phyloP scores from a whole-genome alignment of 2,888 invertebrate species.

The Orthosia cruda region DNA sequence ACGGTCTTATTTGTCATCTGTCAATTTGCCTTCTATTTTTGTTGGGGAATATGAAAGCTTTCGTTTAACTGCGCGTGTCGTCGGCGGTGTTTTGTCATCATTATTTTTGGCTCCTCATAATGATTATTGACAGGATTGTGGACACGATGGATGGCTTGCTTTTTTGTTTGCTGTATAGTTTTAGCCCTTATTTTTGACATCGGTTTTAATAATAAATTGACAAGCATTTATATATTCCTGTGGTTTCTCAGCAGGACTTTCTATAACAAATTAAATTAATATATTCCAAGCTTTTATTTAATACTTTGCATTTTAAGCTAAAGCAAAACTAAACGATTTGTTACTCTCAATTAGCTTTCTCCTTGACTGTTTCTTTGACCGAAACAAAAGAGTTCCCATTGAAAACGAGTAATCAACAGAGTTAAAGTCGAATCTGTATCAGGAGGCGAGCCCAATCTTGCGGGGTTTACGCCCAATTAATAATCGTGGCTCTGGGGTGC shows the following conservation, averaged over 20 bases:
- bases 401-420: slow-evolving; percentile 74
- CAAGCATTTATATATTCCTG: slow-evolving; percentile 26
- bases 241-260: neutral
- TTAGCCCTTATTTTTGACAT: slow-evolving; percentile 47
- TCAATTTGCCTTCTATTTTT: slow-evolving; percentile 91
- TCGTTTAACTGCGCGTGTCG: slow-evolving; percentile 84
- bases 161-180: slow-evolving; percentile 55
- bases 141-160: slow-evolving; percentile 71
- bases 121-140: slow-evolving; percentile 86
- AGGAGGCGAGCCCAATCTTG: slow-evolving; percentile 76
- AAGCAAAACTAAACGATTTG: slow-evolving; percentile 16
- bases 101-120: slow-evolving; percentile 88
- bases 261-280: neutral
- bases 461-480: slow-evolving; percentile 87
- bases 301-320: neutral
- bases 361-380: slow-evolving; percentile 50
- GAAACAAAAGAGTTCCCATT: slow-evolving; percentile 68
- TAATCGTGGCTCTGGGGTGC: slow-evolving; percentile 79
- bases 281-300: neutral
- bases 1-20: slow-evolving; percentile 91
- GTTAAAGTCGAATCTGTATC: slow-evolving; percentile 74
- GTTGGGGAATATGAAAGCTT: slow-evolving; percentile 89
- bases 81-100: slow-evolving; percentile 87
- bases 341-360: slow-evolving; percentile 53
- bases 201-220: slow-evolving; percentile 9